Conservation (phyloP, 2,113 vertebrate species). For the Cathartes aura region DNA sequence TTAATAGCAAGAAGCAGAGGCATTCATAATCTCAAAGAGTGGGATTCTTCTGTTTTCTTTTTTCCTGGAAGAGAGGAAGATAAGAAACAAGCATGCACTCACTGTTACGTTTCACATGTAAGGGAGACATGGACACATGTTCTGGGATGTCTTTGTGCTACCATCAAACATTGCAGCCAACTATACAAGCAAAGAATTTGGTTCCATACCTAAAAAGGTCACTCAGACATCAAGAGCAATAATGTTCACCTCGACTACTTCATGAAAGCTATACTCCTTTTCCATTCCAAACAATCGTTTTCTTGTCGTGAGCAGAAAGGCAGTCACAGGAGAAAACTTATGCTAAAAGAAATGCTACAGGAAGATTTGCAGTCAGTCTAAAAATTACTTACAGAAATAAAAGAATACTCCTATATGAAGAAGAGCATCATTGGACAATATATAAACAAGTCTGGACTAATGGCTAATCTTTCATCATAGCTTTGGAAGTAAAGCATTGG, state of each 20-base stretch:
- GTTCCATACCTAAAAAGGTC: background rate
- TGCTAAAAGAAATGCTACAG: background rate
- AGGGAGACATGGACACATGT: background rate
- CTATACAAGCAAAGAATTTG: background rate
- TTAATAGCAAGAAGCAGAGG: background rate
- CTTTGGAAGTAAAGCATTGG: constrained; percentile 31
- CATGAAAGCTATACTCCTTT: background rate
- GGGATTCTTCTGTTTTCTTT: background rate
- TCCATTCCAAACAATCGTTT: background rate
- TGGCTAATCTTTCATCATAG: background rate
- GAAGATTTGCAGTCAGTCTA: background rate
- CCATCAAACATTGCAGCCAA: background rate
- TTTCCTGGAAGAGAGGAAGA: background rate
- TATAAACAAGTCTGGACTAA: constrained; percentile 10
- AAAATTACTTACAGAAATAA: background rate
- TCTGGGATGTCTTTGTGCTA: background rate
- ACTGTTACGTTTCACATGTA: background rate
- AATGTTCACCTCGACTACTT: background rate
- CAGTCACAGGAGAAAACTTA: background rate
- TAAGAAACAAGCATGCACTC: background rate
- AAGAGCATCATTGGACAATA: constrained; percentile 5
- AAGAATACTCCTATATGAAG: background rate
- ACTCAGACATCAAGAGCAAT: background rate
- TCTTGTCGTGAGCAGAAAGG: background rate
- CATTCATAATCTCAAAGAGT: background rate